Percentiles rank a stretch among this genome's conserved stretches.
Evolutionary conservation across 2,113 vertebrate species (phyloP).

Genomic region (Muntiacus reevesi): DNA sequence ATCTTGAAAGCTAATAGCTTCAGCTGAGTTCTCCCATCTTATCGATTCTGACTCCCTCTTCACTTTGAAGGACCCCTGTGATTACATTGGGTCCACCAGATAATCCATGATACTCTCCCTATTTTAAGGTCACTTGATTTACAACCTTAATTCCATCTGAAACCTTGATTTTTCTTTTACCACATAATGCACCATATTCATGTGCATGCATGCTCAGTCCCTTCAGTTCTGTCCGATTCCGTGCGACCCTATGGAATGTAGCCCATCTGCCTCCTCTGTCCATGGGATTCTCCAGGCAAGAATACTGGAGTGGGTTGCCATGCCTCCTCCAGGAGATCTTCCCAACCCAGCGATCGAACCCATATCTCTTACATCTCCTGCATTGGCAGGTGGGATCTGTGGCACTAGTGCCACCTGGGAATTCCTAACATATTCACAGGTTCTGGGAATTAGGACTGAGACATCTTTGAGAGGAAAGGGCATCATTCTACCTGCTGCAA

Average conservation of each 20-base stretch:
- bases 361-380: not conserved
- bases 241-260: not conserved
- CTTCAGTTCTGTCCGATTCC: not conserved
- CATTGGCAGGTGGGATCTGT: not conserved
- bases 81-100: not conserved
- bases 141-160: not conserved
- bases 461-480: not conserved
- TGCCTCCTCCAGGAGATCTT: not conserved
- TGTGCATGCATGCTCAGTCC: not conserved
- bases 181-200: not conserved
- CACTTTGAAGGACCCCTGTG: not conserved
- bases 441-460: not conserved
- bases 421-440: not conserved
- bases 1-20: not conserved
- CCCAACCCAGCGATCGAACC: not conserved
- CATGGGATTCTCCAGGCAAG: not conserved
- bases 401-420: not conserved
- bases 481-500: not conserved
- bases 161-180: not conserved
- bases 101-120: not conserved
- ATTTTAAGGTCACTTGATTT: not conserved
- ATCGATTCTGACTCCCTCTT: not conserved
- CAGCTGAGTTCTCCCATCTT: not conserved
- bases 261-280: not conserved
- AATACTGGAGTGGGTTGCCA: not conserved